Conservation (phyloP, 1,140 invertebrate species). For the Leptinotarsa lineolata region DNA sequence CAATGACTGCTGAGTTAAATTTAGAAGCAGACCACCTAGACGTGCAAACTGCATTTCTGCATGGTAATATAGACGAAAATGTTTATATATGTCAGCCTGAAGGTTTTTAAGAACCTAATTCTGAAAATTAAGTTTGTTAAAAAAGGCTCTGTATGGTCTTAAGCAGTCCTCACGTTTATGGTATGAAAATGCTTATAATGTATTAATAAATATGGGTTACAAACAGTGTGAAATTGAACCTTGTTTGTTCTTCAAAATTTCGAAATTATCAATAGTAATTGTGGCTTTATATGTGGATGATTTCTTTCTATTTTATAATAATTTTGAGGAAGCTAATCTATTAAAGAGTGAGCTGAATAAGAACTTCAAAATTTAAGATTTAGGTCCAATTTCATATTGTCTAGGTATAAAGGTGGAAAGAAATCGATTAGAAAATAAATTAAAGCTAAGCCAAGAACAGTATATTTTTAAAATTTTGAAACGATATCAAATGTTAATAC, state of each 20-base stretch:
- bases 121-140: conserved; percentile 38
- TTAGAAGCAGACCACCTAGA: conserved; percentile 30
- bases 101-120: conserved; percentile 43
- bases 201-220: conserved; percentile 43
- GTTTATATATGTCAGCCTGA: conserved; percentile 33
- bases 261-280: conserved; percentile 40
- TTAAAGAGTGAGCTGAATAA: conserved; percentile 39
- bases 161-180: conserved; percentile 56
- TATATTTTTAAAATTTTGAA: conserved; percentile 52
- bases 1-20: conserved; percentile 32
- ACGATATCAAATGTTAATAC: conserved; percentile 50
- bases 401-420: conserved; percentile 50
- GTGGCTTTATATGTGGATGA: conserved; percentile 54
- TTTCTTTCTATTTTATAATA: conserved; percentile 47
- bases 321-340: conserved; percentile 33
- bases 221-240: conserved; percentile 42
- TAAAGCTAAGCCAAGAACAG: conserved; percentile 49
- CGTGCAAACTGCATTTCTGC: conserved; percentile 54
- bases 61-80: conserved; percentile 50
- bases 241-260: conserved; percentile 49
- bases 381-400: conserved; percentile 34
- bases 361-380: conserved; percentile 50
- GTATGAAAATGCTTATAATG: conserved; percentile 50
- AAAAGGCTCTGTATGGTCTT: conserved; percentile 55
- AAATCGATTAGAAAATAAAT: conserved; percentile 38